Evolutionary conservation across 2,797 vertebrate genomes (phyloP).

Genomic region (Danio albolineatus): DNA sequence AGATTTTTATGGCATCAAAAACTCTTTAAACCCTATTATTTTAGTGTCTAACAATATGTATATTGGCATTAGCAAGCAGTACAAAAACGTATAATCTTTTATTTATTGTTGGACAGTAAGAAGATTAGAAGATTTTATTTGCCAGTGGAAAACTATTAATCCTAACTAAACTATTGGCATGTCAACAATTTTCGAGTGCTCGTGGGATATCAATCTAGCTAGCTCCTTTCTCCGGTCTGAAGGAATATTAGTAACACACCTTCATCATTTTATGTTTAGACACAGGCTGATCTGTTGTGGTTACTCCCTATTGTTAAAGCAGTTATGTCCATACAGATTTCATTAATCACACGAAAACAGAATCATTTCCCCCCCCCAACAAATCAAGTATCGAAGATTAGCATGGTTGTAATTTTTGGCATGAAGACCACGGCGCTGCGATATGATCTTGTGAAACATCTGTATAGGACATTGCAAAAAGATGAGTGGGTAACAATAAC

Average conservation of each 20-base stretch:
- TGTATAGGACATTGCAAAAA: conserved; percentile 30
- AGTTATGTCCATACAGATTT: conserved; percentile 30
- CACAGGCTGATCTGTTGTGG: conserved; percentile 30
- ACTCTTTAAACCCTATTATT: conserved; percentile 1
- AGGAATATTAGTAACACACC: background rate
- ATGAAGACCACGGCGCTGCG: background rate
- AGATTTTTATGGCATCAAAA: background rate
- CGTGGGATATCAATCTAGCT: conserved; percentile 30
- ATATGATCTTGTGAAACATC: conserved; percentile 33
- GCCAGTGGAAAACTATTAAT: conserved; percentile 80
- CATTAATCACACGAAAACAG: conserved; percentile 32
- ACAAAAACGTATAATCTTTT: conserved; percentile 77
- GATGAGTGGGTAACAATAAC: conserved; percentile 44
- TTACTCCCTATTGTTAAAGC: conserved; percentile 48
- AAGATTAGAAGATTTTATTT: conserved; percentile 81
- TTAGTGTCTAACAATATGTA: conserved; percentile 66
- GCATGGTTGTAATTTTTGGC: conserved; percentile 44
- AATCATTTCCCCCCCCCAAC: background rate
- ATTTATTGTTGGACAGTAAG: conserved; percentile 81
- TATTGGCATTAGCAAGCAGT: conserved; percentile 63
- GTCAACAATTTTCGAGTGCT: conserved; percentile 67
- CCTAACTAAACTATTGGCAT: conserved; percentile 71
- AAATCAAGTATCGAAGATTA: conserved; percentile 47
- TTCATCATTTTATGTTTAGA: conserved; percentile 36
- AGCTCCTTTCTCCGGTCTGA: conserved; percentile 28